Conservation (phyloP, 2,797 vertebrate genomes). For the Sebastes variabilis region DNA sequence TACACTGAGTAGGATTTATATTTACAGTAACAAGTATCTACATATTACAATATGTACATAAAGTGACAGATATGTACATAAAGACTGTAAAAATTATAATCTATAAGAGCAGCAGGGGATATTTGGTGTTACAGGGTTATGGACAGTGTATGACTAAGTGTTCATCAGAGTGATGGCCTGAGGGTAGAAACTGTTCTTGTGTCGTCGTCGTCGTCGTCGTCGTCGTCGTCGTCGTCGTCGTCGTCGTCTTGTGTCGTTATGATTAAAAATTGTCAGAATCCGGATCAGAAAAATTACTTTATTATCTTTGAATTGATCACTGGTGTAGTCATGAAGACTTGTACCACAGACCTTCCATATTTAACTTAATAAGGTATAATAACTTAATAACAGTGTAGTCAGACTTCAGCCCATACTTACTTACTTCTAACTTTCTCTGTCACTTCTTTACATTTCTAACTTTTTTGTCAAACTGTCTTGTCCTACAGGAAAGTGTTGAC, state of each 20-base stretch:
- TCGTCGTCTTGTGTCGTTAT: background rate
- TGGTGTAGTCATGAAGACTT: background rate
- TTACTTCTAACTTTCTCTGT: background rate
- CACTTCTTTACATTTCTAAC: background rate
- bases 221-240: no score
- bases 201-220: no score
- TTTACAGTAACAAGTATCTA: no score
- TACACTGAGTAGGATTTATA: no score
- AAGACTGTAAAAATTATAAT: no score
- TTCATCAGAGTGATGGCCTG: no score
- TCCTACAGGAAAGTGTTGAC: slow-evolving; percentile 4
- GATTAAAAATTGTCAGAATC: background rate
- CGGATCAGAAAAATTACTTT: background rate
- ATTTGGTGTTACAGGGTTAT: no score
- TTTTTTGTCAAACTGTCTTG: background rate
- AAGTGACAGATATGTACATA: no score
- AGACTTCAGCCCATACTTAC: background rate
- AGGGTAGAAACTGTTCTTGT: no score
- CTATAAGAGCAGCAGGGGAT: no score
- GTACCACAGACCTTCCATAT: background rate
- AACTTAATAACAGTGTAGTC: background rate
- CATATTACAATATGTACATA: no score
- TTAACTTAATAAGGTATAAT: background rate
- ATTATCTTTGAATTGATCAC: background rate
- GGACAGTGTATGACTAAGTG: no score